These are phyloP conservation scores for Porites rus DNA, from an alignment of 92 coral and sea anemone genomes.

Conservation along the genomic window DNA sequence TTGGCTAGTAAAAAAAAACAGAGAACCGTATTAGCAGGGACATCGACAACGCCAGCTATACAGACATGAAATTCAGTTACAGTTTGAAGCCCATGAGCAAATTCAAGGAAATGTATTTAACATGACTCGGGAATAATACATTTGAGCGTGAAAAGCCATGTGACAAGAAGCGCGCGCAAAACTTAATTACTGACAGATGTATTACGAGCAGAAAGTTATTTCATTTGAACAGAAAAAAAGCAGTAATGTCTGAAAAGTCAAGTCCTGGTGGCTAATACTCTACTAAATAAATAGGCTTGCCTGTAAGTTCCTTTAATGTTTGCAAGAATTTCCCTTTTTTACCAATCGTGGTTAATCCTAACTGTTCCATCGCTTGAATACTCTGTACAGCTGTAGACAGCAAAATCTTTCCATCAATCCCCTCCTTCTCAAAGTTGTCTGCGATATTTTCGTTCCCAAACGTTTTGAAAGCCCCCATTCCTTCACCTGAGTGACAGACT, in stretches of 20 bases:
- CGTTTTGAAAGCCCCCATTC: too few species aligned
- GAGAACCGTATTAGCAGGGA: slow-evolving; percentile 10
- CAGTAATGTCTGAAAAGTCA: too few species aligned
- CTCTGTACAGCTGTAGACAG: slow-evolving; percentile 32
- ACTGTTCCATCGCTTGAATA: slow-evolving; percentile 25
- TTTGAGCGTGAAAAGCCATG: slow-evolving; percentile 9
- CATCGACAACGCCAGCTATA: slow-evolving; percentile 19
- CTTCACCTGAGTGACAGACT: too few species aligned
- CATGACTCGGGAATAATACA: background rate
- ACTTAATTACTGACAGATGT: slow-evolving; percentile 10
- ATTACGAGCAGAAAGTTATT: too few species aligned
- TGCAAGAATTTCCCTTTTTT: slow-evolving; percentile 37
- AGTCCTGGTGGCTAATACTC: too few species aligned
- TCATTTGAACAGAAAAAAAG: too few species aligned
- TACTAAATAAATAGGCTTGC: background rate
- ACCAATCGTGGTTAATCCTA: slow-evolving; percentile 53
- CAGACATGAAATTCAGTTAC: background rate
- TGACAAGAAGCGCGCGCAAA: slow-evolving; percentile 5
- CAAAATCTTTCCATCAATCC: slow-evolving; percentile 43
- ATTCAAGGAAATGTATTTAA: too few species aligned
- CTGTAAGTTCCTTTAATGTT: slow-evolving; percentile 26
- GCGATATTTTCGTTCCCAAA: too few species aligned
- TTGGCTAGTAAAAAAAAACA: slow-evolving; percentile 7
- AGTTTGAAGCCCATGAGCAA: too few species aligned
- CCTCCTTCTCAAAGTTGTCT: slow-evolving; percentile 7